Conservation (phyloP, 1,140 invertebrate species). For the Bathynomus jamesi region DNA sequence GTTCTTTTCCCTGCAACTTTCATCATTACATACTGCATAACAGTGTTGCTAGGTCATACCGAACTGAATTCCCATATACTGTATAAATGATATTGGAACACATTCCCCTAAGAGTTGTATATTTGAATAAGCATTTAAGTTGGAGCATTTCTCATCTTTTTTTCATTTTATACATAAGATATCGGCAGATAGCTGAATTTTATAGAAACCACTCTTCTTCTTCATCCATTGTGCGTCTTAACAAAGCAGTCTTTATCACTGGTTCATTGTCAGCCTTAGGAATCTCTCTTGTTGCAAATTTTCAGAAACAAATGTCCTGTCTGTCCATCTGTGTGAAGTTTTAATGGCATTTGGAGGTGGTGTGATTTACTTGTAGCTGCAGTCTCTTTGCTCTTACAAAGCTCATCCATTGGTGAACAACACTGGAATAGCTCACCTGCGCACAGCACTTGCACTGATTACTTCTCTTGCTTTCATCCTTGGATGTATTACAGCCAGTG, state of each 20-base stretch:
- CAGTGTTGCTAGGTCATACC: constrained; percentile 58
- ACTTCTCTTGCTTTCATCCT: constrained; percentile 53
- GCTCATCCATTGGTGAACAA: constrained; percentile 52
- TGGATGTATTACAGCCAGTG: constrained; percentile 49
- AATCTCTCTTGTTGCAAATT: constrained; percentile 63
- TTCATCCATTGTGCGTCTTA: constrained; percentile 44
- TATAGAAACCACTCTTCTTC: constrained; percentile 39
- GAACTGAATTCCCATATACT: constrained; percentile 62
- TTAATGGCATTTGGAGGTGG: constrained; percentile 59
- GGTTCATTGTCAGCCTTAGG: constrained; percentile 56
- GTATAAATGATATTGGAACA: constrained; percentile 68
- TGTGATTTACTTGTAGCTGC: constrained; percentile 58
- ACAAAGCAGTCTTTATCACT: constrained; percentile 48
- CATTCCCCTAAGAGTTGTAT: constrained; percentile 67
- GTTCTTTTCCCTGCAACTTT: constrained; percentile 54
- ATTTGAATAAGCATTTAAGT: constrained; percentile 65
- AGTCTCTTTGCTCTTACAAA: constrained; percentile 57
- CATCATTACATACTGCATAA: constrained; percentile 54
- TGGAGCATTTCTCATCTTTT: constrained; percentile 57
- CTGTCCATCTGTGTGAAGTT: constrained; percentile 62
- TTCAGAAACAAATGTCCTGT: constrained; percentile 64
- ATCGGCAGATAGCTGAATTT: constrained; percentile 45
- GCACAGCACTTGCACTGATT: constrained; percentile 51
- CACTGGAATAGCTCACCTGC: constrained; percentile 47
- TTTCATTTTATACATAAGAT: constrained; percentile 45